phyloP scores from a whole-genome alignment of 2,888 invertebrate species.

The Epinotia brunnichana region DNA sequence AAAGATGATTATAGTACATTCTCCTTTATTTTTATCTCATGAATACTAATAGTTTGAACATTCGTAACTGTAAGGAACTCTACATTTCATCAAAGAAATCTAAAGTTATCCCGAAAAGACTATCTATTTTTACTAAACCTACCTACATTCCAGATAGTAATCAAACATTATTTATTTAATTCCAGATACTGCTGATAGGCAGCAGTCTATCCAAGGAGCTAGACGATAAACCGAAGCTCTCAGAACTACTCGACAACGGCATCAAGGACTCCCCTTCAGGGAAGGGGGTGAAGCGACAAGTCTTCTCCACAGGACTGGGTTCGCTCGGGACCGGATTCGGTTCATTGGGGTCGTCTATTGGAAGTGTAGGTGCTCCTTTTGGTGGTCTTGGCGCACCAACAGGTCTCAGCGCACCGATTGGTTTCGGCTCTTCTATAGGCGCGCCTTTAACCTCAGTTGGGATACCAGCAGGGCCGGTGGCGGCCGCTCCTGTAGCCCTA shows the following conservation, averaged over 20 bases:
- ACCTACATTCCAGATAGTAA: background rate
- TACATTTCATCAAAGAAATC: no score
- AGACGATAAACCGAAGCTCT: conserved; percentile 63
- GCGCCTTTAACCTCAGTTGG: conserved; percentile 34
- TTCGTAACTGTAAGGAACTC: no score
- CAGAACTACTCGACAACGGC: conserved; percentile 68
- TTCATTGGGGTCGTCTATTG: conserved; percentile 7
- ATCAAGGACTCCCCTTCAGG: conserved; percentile 67
- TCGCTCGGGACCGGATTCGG: conserved; percentile 17
- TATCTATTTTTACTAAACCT: background rate
- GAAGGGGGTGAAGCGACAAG: conserved; percentile 72
- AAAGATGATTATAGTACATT: no score
- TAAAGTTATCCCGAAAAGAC: no score
- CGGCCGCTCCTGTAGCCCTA: conserved; percentile 40
- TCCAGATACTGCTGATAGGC: conserved; percentile 72
- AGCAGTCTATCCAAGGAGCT: conserved; percentile 71
- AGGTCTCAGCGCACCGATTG: background rate
- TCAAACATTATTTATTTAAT: conserved; percentile 29
- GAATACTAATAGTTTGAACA: no score
- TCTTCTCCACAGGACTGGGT: conserved; percentile 54
- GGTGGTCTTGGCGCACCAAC: background rate
- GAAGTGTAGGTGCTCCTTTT: conserved; percentile 4
- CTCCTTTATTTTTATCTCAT: no score
- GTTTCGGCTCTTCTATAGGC: no score
- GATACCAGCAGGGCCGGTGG: conserved; percentile 41